Evolutionary conservation across 2,797 vertebrate genomes (phyloP).

Genomic region (Avahi laniger): DNA sequence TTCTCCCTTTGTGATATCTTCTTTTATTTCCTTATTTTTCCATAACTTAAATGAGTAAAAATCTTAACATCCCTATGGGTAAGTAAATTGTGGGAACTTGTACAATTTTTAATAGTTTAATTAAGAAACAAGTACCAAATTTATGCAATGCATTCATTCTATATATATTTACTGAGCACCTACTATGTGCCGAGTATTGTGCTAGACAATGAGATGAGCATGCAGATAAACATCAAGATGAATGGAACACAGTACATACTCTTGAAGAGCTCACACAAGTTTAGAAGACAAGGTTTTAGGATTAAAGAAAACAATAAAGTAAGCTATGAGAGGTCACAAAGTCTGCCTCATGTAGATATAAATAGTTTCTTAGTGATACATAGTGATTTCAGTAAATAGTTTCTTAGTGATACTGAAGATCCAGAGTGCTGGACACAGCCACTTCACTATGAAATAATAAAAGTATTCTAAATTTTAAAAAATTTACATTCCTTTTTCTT

Average conservation of each 20-base stretch:
- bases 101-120: neutral
- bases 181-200: neutral
- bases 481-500: neutral
- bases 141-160: neutral
- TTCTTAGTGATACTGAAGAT: neutral
- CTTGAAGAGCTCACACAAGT: neutral
- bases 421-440: neutral
- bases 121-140: neutral
- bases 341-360: neutral
- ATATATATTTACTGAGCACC: neutral
- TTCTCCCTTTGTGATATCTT: neutral
- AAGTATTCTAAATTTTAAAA: neutral
- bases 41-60: neutral
- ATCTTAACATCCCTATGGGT: neutral
- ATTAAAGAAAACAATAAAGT: neutral
- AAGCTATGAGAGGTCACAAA: neutral
- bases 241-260: neutral
- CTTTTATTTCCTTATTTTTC: neutral
- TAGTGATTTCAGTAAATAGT: neutral
- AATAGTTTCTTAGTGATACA: neutral
- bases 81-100: neutral
- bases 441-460: neutral
- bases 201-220: neutral
- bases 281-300: neutral
- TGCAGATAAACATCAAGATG: neutral